Percentiles rank a stretch among this genome's conserved stretches.
These are phyloP conservation scores for Protobothrops mucrosquamatus DNA, from an alignment of 2,113 vertebrate species.

Conservation along the genomic window DNA sequence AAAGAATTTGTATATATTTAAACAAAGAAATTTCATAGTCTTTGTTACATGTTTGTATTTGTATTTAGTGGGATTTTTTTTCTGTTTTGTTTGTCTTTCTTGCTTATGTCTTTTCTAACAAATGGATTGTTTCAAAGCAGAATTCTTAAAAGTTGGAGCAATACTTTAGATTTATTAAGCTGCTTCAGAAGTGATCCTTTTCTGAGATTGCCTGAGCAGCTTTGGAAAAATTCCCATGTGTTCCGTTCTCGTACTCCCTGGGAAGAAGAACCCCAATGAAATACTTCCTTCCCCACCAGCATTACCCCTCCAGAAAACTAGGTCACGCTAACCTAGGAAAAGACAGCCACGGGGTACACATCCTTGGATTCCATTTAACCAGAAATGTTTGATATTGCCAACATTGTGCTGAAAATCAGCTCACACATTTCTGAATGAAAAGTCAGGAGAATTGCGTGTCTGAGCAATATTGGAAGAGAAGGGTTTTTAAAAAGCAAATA, in stretches of 20 bases:
- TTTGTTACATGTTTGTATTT: conserved; percentile 87
- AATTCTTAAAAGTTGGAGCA: conserved; percentile 63
- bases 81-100: conserved; percentile 21
- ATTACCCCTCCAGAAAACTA: background rate
- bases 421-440: background rate
- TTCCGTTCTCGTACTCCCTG: background rate
- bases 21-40: conserved; percentile 86
- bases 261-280: background rate
- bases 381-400: background rate
- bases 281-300: background rate
- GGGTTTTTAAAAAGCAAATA: conserved; percentile 18
- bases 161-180: conserved; percentile 57
- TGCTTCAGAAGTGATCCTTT: conserved; percentile 35
- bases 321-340: background rate
- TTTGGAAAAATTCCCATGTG: no score
- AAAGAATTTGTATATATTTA: conserved; percentile 86
- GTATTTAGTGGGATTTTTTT: conserved; percentile 72
- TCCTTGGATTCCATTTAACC: no score
- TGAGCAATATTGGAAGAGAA: conserved; percentile 11
- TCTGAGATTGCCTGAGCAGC: background rate
- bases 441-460: conserved; percentile 41
- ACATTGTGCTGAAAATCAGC: background rate
- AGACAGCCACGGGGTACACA: background rate
- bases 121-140: conserved; percentile 59
- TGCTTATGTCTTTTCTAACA: conserved; percentile 56